phyloP scores from a whole-genome alignment of 2,113 vertebrate species.

The Rhinolophus ferrumequinum region DNA sequence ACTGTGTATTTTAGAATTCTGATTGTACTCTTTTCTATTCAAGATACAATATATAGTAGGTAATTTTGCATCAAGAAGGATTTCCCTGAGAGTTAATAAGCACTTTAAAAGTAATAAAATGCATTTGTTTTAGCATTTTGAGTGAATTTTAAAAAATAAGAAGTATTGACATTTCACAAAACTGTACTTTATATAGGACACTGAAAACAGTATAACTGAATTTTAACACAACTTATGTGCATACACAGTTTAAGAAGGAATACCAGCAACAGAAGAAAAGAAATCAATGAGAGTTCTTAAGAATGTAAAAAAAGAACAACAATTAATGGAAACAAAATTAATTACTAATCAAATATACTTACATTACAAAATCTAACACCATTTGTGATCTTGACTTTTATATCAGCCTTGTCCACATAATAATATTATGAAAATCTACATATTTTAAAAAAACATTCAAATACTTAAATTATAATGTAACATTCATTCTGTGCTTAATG shows the following conservation, averaged over 20 bases:
- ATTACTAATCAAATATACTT: constrained; percentile 64
- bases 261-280: constrained; percentile 10
- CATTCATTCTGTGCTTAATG: not conserved
- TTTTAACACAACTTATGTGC: not conserved
- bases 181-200: not conserved
- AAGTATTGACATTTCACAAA: not conserved
- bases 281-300: constrained; percentile 59
- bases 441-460: constrained; percentile 41
- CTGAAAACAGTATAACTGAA: not conserved
- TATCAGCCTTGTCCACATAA: constrained; percentile 36
- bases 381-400: constrained; percentile 60
- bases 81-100: not conserved
- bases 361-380: constrained; percentile 34
- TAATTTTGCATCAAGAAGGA: not conserved
- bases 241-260: not conserved
- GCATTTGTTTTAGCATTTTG: not conserved
- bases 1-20: not conserved
- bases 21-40: not conserved
- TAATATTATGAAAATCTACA: constrained; percentile 44
- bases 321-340: constrained; percentile 59
- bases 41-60: not conserved
- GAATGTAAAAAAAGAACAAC: constrained; percentile 63
- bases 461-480: not conserved
- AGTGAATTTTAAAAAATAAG: constrained; percentile 13
- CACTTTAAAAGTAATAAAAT: not conserved